Evolutionary conservation across 2,888 invertebrate species (phyloP).

Genomic region (Tinea semifulvella): DNA sequence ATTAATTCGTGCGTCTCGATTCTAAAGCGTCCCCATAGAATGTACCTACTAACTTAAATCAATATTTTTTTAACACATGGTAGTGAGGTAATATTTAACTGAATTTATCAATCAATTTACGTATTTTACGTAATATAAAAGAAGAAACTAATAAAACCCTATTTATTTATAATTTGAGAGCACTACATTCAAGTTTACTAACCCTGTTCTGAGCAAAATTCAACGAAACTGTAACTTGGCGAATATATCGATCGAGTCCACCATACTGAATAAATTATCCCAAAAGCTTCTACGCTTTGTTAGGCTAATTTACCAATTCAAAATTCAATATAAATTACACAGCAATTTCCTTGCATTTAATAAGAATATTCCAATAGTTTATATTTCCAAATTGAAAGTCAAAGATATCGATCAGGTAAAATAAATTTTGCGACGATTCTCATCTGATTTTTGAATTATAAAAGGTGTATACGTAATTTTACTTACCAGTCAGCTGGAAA

Average conservation of each 20-base stretch:
- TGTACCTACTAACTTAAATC: too few relatives aligned
- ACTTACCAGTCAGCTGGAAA: background rate
- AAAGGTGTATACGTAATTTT: background rate
- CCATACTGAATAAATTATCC: constrained; percentile 8
- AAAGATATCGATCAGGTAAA: background rate
- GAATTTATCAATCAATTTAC: too few relatives aligned
- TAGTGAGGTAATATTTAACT: too few relatives aligned
- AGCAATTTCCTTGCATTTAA: background rate
- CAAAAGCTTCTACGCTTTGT: constrained; percentile 1
- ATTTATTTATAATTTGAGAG: too few relatives aligned
- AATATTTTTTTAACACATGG: too few relatives aligned
- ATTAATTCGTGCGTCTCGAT: too few relatives aligned
- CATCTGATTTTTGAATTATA: background rate
- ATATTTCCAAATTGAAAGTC: background rate
- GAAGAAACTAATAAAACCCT: too few relatives aligned
- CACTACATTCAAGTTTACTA: too few relatives aligned
- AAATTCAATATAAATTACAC: background rate
- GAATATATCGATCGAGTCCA: constrained; percentile 4
- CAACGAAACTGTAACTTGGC: too few relatives aligned
- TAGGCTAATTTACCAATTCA: background rate
- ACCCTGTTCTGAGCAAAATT: too few relatives aligned
- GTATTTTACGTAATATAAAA: too few relatives aligned
- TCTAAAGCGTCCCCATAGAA: too few relatives aligned
- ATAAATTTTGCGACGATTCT: background rate
- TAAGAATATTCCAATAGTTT: background rate